Base-by-base conservation (phyloP, 2,113 vertebrate genomes). In the Lampris megalopsis region DNA sequence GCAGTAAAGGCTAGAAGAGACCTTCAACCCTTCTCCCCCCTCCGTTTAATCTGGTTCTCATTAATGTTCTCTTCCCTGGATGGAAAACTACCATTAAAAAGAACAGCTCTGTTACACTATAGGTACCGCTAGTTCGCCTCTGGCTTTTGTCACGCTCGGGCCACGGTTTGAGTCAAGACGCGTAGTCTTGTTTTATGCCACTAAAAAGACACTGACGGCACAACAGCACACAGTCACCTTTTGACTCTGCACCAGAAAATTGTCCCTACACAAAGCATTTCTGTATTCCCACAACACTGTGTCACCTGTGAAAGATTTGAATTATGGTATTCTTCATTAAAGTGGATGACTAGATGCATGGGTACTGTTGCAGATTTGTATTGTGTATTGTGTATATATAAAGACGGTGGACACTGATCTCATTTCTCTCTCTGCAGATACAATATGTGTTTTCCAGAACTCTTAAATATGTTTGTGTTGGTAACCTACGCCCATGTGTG, bases 351-450 rank as follows among this genome's bases (percentile, higher is more conserved):
- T 45, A 45, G 43, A 5, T 45, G 7, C 43, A 45, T n/a, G 50
- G 37, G 45, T 63, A 68, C 70, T 48, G 73, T 62, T 0, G 0
- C 11, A 54, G 69, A 77, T 77, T 80, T 73, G 65, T 68, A 68
- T 63, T 61, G 57, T 64, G 68, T 37, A 38, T 9, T 2, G 41
- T 63, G 9, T 63, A 42, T 24, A 8, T 8, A 41, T 61, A 4
- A n/a, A 41, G 50, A 53, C 50, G n/a, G 61, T 83, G 79, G 63
- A 42, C 10, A 49, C 63, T 73, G 85, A 74, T 79, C 75, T 89
- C 81, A 77, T 73, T 13, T 42, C 7, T 24, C 24, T 24, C 24
- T 24, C 24, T 24, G 24, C 24, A 24, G 24, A 24, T 24, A 24
- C 24, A 24, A 24, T 24, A 24, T 24, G 24, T 24, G 24, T 24